Conservation (phyloP, 2,888 invertebrate genomes). For the Cacoxenus indagator region DNA sequence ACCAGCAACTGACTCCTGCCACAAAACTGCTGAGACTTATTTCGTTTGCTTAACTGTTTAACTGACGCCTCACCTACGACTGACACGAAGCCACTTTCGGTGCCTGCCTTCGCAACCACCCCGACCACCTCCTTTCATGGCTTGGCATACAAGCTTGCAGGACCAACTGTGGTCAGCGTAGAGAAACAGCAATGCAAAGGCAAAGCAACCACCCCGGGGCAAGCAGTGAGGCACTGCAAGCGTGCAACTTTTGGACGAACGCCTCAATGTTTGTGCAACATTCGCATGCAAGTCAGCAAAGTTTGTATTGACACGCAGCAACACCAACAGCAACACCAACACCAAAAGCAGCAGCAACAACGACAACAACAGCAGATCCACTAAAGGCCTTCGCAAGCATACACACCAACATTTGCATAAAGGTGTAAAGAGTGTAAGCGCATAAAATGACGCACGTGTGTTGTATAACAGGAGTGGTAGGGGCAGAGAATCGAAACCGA, state of each 20-base stretch:
- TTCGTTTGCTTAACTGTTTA: slow-evolving; percentile 26
- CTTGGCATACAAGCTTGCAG: not conserved
- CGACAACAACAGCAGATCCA: slow-evolving; percentile 32
- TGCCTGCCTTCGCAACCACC: too few species aligned
- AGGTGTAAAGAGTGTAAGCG: slow-evolving; percentile 53
- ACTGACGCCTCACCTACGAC: slow-evolving; percentile 21
- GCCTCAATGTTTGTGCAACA: slow-evolving; percentile 66
- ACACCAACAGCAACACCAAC: slow-evolving; percentile 43
- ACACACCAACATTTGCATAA: slow-evolving; percentile 67
- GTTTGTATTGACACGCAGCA: slow-evolving; percentile 68
- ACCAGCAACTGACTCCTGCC: not conserved
- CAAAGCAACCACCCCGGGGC: not conserved
- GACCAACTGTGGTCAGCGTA: slow-evolving; percentile 13
- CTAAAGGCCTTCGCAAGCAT: slow-evolving; percentile 37
- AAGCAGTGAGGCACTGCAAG: not conserved
- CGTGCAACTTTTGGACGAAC: slow-evolving; percentile 55
- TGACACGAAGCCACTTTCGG: slow-evolving; percentile 11
- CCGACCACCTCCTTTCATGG: not conserved
- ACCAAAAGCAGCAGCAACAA: slow-evolving; percentile 24
- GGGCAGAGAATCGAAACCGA: slow-evolving; percentile 13
- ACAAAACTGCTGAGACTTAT: not conserved
- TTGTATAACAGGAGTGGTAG: slow-evolving; percentile 17
- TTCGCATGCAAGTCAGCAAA: slow-evolving; percentile 67
- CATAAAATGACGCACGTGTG: slow-evolving; percentile 34
- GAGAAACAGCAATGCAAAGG: slow-evolving; percentile 8